Evolutionary conservation across 2,888 invertebrate genomes (phyloP).

Genomic region (Macaria liturata): DNA sequence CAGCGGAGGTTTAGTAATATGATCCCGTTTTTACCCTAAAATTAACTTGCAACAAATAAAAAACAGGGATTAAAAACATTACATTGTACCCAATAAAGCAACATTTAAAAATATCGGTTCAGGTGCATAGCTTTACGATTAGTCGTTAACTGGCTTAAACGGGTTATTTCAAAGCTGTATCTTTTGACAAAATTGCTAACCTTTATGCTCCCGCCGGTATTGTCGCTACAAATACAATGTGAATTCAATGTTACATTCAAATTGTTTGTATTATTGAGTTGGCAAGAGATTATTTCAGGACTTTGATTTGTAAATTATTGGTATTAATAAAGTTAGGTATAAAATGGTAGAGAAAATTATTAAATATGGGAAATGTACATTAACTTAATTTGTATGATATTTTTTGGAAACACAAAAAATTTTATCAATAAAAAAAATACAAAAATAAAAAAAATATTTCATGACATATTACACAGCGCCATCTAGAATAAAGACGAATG

Average conservation of each 20-base stretch:
- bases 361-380: too few relatives aligned
- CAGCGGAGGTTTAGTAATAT: too few relatives aligned
- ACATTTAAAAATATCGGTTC: slow-evolving; percentile 31
- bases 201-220: slow-evolving; percentile 25
- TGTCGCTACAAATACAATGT: slow-evolving; percentile 17
- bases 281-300: too few relatives aligned
- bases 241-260: slow-evolving; percentile 3
- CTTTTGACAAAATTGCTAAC: slow-evolving; percentile 30
- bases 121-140: slow-evolving; percentile 37
- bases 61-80: slow-evolving; percentile 2
- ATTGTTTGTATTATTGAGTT: background rate
- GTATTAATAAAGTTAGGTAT: too few relatives aligned
- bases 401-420: too few relatives aligned
- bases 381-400: too few relatives aligned
- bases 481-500: too few relatives aligned
- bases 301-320: too few relatives aligned
- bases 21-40: background rate
- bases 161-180: slow-evolving; percentile 28
- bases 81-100: slow-evolving; percentile 16
- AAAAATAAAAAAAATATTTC: too few relatives aligned
- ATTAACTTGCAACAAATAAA: background rate
- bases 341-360: too few relatives aligned
- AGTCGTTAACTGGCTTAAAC: slow-evolving; percentile 35
- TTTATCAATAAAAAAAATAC: too few relatives aligned
- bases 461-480: too few relatives aligned